These are phyloP conservation scores for Plebejus anna DNA, from an alignment of 2,888 invertebrate genomes.

Conservation along the genomic window DNA sequence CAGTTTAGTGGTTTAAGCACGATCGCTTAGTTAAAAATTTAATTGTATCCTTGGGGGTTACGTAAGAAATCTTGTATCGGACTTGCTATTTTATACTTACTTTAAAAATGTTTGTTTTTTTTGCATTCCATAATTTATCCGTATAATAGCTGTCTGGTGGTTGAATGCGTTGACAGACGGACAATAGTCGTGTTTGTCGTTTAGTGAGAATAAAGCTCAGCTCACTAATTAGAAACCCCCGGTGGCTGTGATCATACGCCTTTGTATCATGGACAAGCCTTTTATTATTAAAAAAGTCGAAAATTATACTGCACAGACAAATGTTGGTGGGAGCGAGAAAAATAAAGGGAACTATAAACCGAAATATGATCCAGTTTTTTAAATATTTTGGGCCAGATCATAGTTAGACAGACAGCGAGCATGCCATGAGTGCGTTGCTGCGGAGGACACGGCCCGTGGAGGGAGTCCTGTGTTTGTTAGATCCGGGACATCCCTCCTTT, in stretches of 20 bases:
- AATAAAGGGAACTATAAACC: background rate
- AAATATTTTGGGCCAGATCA: background rate
- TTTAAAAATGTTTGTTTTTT: too few relatives aligned
- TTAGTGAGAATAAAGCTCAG: constrained; percentile 3
- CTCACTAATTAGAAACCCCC: constrained; percentile 24
- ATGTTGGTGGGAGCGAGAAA: background rate
- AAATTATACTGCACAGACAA: background rate
- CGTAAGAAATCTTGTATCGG: too few relatives aligned
- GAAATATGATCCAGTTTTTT: background rate
- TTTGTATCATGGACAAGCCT: constrained; percentile 4
- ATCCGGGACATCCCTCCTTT: too few relatives aligned
- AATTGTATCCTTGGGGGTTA: too few relatives aligned
- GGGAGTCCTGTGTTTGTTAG: too few relatives aligned
- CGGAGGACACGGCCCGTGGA: too few relatives aligned
- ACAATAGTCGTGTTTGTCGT: constrained; percentile 21
- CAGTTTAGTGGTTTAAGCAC: too few relatives aligned
- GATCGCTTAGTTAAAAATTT: too few relatives aligned
- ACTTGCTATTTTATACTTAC: too few relatives aligned
- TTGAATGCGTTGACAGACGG: background rate
- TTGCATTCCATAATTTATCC: background rate
- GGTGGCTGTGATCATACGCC: constrained; percentile 11
- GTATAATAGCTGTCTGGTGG: background rate
- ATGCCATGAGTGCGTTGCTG: too few relatives aligned
- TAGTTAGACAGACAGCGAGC: too few relatives aligned
- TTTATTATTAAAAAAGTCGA: constrained; percentile 4